A percentile compares a stretch with the other conserved stretches of the same genome.
phyloP scores from a whole-genome alignment of 2,888 invertebrate species.

The Morpho achilles region DNA sequence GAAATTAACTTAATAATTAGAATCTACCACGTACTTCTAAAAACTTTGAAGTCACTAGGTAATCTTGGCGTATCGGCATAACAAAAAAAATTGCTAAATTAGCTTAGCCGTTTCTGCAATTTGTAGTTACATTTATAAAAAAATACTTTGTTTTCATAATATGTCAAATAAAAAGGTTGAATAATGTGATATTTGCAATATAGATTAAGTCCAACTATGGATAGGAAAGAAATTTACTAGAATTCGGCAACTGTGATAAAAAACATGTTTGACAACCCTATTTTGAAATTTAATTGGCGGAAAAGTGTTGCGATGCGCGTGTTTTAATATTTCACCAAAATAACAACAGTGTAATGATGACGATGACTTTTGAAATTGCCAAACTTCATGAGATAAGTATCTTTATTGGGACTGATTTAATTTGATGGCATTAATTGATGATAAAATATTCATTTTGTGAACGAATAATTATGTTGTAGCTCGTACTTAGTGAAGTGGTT shows the following conservation, averaged over 20 bases:
- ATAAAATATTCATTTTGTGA: conserved; percentile 12
- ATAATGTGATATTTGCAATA: neutral
- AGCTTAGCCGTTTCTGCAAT: too few species aligned
- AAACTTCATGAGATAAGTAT: conserved; percentile 11
- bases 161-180: too few species aligned
- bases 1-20: too few species aligned
- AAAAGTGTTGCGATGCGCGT: conserved; percentile 67
- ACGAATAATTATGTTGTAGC: conserved; percentile 4
- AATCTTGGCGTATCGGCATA: too few species aligned
- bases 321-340: conserved; percentile 64
- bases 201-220: neutral
- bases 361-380: conserved; percentile 13
- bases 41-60: too few species aligned
- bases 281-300: conserved; percentile 66
- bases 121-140: too few species aligned
- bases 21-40: neutral
- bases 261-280: conserved; percentile 8
- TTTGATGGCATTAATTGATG: conserved; percentile 9
- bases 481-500: conserved; percentile 6
- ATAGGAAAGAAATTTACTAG: neutral
- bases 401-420: conserved; percentile 15
- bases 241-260: neutral
- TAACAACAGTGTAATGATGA: conserved; percentile 57
- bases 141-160: too few species aligned
- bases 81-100: too few species aligned